Conservation (phyloP, 2,888 invertebrate genomes). For the Euproctis similis region DNA sequence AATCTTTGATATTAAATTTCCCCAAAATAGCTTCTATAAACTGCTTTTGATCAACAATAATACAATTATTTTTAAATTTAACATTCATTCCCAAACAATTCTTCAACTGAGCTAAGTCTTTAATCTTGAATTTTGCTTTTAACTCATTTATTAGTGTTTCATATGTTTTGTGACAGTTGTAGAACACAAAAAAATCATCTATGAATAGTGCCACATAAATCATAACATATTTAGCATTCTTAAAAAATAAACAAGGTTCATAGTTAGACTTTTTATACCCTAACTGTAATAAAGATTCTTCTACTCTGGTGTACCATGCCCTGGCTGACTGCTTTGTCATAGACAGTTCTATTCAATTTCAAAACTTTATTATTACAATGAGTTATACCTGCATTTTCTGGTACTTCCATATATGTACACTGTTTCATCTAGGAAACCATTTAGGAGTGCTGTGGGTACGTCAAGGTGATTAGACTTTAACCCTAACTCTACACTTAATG, state of each 20-base stretch:
- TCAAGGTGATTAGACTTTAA: conserved; percentile 1
- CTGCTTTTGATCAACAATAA: conserved; percentile 7
- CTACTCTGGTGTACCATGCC: not conserved
- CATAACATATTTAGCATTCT: conserved; percentile 8
- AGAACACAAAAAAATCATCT: too few species aligned
- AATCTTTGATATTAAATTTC: conserved; percentile 7
- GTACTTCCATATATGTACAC: conserved; percentile 6
- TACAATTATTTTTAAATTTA: too few species aligned
- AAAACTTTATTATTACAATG: conserved; percentile 5
- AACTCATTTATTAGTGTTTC: conserved; percentile 7
- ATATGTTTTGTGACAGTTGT: conserved; percentile 6
- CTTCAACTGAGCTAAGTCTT: conserved; percentile 7
- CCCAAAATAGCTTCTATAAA: conserved; percentile 2
- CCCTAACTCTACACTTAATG: conserved; percentile 2
- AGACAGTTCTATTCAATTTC: too few species aligned
- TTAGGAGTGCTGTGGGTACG: conserved; percentile 1
- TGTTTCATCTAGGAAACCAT: conserved; percentile 3
- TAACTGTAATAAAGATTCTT: not conserved
- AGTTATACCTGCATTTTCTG: conserved; percentile 1
- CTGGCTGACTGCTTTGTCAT: too few species aligned
- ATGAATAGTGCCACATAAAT: conserved; percentile 13
- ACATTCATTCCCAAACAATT: conserved; percentile 12
- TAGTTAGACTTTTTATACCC: conserved; percentile 6
- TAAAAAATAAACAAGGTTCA: conserved; percentile 14
- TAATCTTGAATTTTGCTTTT: conserved; percentile 12